Base-by-base conservation (phyloP, 2,888 invertebrate genomes). In the Megamerina dolium region DNA sequence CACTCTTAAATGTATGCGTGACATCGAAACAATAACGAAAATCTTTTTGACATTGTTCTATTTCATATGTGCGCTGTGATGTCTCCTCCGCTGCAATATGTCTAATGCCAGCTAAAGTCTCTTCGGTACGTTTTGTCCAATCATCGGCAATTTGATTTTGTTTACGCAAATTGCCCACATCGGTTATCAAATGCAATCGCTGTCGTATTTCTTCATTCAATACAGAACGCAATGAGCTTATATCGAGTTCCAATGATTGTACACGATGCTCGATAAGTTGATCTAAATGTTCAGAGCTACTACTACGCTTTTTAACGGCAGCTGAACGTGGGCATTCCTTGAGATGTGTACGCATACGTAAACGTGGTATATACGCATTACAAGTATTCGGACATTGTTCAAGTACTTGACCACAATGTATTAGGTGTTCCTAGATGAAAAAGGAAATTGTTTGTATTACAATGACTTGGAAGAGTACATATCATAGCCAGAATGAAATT, bases 311-410 rank as follows among this genome's bases (percentile, higher is more conserved):
- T 40, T 48, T 43, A 36, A 41, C 36, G 2, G 37, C 32, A 48
- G 49, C 57, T 33, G 48, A 65, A 54, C 59, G 67, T 16, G 65
- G 75, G 45, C 72, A 77, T 46, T 74, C 73, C 43, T 66, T 69
- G 27, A 70, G 56, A 54, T 86, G 86, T 0, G 75, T 73, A 1
- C 77, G 74, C 63, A 77, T 75, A 50, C 79, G 77, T 43, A 78
- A 78, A 51, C 86, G 73, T 46, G 81, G 80, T 19, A 85, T 74
- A 72, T 83, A 86, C 3, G 80, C 79, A 0, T 82, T 81, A 54
- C 86, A 86, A 36, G 79, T 77, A 54, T 81, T 74, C 0, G 80
- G 79, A 42, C 86, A 86, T 59, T 83, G 79, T 59, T 84, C 81
- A 54, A 86, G 64, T 9, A 86, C 83, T 46, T 82, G 81, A 12